A percentile compares a stretch with the other conserved stretches of the same genome.
Evolutionary conservation across 2,113 vertebrate genomes (phyloP).

Genomic region (Scomber colias): DNA sequence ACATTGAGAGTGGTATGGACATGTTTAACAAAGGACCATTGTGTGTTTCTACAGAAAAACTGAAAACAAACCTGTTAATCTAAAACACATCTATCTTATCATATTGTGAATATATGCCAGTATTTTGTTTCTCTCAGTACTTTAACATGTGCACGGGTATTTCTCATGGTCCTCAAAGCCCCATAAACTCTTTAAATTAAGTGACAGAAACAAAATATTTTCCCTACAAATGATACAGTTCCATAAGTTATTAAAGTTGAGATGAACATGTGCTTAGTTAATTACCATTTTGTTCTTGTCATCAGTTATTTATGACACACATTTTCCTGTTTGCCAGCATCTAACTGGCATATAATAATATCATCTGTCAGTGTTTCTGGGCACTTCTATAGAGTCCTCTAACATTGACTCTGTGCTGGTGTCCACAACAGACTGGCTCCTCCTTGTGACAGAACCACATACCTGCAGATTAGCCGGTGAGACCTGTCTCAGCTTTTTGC

Average conservation of each 20-base stretch:
- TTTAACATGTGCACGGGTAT: background rate
- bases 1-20: background rate
- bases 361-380: conserved; percentile 73
- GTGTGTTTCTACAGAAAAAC: background rate
- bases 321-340: background rate
- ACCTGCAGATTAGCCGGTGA: conserved; percentile 76
- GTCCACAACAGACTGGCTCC: conserved; percentile 73
- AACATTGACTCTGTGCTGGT: conserved; percentile 74
- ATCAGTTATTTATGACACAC: too few relatives aligned
- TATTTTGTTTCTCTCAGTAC: background rate
- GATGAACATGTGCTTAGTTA: too few relatives aligned
- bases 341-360: background rate
- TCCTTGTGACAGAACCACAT: conserved; percentile 58
- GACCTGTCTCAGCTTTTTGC: conserved; percentile 86
- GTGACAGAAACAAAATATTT: background rate
- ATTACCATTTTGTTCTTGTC: too few relatives aligned
- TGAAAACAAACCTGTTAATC: background rate
- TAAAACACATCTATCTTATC: too few relatives aligned
- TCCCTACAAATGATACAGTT: background rate
- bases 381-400: conserved; percentile 86
- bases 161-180: too few relatives aligned
- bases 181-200: background rate
- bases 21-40: background rate
- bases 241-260: conserved; percentile 8
- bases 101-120: too few relatives aligned